Base-by-base conservation (phyloP, 2,888 invertebrate species). In the Pandemis corylana region DNA sequence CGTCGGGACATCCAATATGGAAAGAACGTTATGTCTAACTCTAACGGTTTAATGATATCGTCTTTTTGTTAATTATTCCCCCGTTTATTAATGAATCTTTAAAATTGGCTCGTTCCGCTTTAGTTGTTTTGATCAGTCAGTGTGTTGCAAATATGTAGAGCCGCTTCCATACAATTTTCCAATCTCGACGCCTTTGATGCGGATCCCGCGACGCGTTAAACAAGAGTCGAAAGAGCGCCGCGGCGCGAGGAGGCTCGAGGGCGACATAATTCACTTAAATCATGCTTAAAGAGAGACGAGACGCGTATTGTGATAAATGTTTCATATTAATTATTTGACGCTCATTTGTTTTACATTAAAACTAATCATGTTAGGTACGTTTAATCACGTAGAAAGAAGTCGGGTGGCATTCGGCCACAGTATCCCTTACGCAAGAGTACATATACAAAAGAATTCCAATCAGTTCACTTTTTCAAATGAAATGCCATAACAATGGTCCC, bases 231-330 rank as follows among this genome's bases (percentile, higher is more conserved):
- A 82, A 82, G 82, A 81, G 80, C 80, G 84, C 83, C 82, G 83
- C 79, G 79, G 46, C 78, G 73, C 76, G 66, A 78, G 74, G 76
- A 76, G 78, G 79, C 78, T 80, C 78, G 80, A 84, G 90, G 89
- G 90, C 84, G 88, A 81, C 84, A 84, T 92, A 92, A 92, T 90
- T 92, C 92, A 91, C 89, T 92, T 91, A 90, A 89, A 87, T 89
- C 88, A 87, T 84, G 87, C 90, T 88, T 85, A 87, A 89, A 87
- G 87, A n/a, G n/a, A n/a, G n/a, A n/a, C 81, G 80, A 77, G 78
- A 77, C 76, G 72, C 77, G 71, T 82, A 81, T 82, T 81, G 78
- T 81, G 77, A 51, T 49, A 20, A 0, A 41, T 66, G 59, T 7
- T 71, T 15, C 36, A 42, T 63, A 42, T 63, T 41, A 42, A 49